Base-by-base conservation (phyloP, 1,140 invertebrate species). In the Micrasema longulum region DNA sequence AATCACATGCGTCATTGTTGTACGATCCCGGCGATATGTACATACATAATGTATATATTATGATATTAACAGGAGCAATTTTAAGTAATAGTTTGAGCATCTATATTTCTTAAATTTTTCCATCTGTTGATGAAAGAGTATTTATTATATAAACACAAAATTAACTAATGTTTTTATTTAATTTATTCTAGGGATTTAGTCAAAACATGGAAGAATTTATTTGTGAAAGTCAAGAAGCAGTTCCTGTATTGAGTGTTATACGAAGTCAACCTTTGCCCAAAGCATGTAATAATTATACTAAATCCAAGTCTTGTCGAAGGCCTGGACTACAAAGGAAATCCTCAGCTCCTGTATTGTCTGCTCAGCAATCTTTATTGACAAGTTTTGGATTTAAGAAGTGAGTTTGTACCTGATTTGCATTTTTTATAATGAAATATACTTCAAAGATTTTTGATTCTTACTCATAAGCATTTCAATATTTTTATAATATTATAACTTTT, bases 301-400 rank as follows among this genome's bases (percentile, higher is more conserved):
- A 71, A 22, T 45, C 35, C 41, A 41, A 66, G 11, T 20, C 64
- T 2, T 80, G 78, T 48, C 78, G 69, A 72, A 78, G 77, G 0
- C 73, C 79, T 0, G 81, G 78, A 0, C 38, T 84, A 23, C 82
- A 79, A 67, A 80, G 76, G 52, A 73, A 68, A 26, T 47, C 22
- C 11, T 78, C 80, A 0, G 41, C 35, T 1, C 76, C 80, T 1
- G 45, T 82, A 53, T 78, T 80, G 1, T 76, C 67, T 35, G 80
- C 80, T 55, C 82, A 84, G 74, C 82, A 82, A 2, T 82, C 83
- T 14, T 78, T 85, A 74, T 69, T 85, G 53, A 81, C 80, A 60
- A 83, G 77, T 60, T 85, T 84, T 77, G 84, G 84, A 20, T 85
- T 85, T 74, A 83, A 83, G 72, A 84, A 83, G 82, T 85, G 69